Percentiles rank a stretch among this genome's conserved stretches.
phyloP scores from a whole-genome alignment of 2,888 invertebrate species.

The Zeuzera pyrina region DNA sequence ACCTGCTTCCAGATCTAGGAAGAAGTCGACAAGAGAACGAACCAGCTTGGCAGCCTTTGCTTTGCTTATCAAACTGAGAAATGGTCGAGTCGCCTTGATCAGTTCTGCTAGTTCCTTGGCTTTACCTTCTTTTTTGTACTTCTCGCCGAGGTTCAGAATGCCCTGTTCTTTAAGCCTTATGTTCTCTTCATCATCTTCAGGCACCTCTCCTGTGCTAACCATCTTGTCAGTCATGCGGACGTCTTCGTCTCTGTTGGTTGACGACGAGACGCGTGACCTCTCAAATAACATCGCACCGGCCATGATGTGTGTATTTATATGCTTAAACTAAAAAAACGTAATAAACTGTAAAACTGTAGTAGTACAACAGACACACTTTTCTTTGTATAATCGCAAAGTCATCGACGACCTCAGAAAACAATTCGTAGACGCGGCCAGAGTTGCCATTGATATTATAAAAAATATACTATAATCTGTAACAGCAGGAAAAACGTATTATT shows the following conservation, averaged over 20 bases:
- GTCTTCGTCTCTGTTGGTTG: slow-evolving; percentile 83
- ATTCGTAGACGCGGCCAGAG: slow-evolving; percentile 63
- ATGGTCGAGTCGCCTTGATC: slow-evolving; percentile 96
- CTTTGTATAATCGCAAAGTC: slow-evolving; percentile 73
- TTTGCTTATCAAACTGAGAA: slow-evolving; percentile 95
- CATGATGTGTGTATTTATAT: slow-evolving; percentile 77
- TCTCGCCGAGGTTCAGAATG: slow-evolving; percentile 92
- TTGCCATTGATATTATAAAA: slow-evolving; percentile 27
- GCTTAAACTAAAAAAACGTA: slow-evolving; percentile 55
- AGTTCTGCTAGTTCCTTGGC: slow-evolving; percentile 93
- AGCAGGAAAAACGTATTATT: too few species aligned
- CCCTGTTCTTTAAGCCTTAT: slow-evolving; percentile 94
- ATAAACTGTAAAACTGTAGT: slow-evolving; percentile 51
- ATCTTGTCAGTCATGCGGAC: slow-evolving; percentile 83
- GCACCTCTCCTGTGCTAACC: slow-evolving; percentile 82
- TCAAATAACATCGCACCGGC: slow-evolving; percentile 94
- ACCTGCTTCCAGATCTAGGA: slow-evolving; percentile 96
- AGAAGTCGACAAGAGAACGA: slow-evolving; percentile 96
- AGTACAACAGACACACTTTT: slow-evolving; percentile 54
- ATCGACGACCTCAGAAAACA: slow-evolving; percentile 53
- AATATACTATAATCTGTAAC: slow-evolving; percentile 4
- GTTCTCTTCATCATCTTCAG: slow-evolving; percentile 90
- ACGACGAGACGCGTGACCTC: slow-evolving; percentile 83
- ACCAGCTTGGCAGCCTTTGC: slow-evolving; percentile 99
- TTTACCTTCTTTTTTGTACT: slow-evolving; percentile 94